Evolutionary conservation across 2,113 vertebrate species (phyloP), one percentile per base, ranked within the genome.

Genomic region (Puntigrus tetrazona): DNA sequence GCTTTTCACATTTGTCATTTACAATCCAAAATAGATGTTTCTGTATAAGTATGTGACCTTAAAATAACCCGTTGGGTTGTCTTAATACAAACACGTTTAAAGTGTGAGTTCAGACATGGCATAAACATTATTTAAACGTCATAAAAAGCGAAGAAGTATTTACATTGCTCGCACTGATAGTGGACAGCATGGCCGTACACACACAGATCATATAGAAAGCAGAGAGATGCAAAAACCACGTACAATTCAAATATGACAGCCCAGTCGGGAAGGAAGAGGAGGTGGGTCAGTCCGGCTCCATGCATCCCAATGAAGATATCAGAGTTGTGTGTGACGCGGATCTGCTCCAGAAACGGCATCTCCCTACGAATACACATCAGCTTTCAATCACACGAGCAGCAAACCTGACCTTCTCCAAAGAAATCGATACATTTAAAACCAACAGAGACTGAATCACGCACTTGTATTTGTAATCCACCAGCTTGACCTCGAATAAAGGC

Each of bases 221-320:
- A 88, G 36, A 72, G 18, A 78, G 13, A 34, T 25, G 67, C 22
- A 13, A 31, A 84, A 55, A 14, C 61, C 73, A 95, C 98, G 94
- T 92, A 99, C 98, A 99, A 94, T 90, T 99, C 98, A 87, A 99
- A 98, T 47, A 98, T 94, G 76, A 97, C 96, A 78, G 97, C 97
- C 98, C 98, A 99, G 94, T 99, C 97, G 0, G 98, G 98, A 10
- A 99, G 95, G 87, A 99, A 99, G 72, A 99, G 96, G 85, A 99
- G 92, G 87, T 99, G 98, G 8, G 97, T 98, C 78, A 99, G 97
- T 0, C 98, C 98, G 2, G 98, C 98, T 86, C 98, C 98, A 0
- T 99, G 98, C 91, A 99, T 98, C 73, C 97, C 97, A n/a, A 99
- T 97, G 89, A 99, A 99, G 90, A 99, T 95, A 90, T 99, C 98